These are phyloP conservation scores for Drosophila fulvimacula DNA, from an alignment of 2,888 invertebrate genomes.

Conservation along the genomic window DNA sequence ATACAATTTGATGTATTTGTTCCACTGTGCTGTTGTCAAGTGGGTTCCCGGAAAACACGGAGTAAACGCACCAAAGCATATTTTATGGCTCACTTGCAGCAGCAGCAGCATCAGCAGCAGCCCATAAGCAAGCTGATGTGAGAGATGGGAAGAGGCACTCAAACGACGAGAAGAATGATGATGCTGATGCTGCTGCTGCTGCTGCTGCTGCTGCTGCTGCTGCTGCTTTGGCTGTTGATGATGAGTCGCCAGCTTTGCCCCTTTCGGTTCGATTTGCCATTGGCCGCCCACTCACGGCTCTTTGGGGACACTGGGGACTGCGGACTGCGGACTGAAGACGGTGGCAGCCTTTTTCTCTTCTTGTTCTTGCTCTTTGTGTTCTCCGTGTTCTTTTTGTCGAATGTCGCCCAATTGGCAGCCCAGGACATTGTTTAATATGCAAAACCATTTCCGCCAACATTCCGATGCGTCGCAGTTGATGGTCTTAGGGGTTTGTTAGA, in stretches of 20 bases:
- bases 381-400: constrained; percentile 22
- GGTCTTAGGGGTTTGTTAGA: constrained; percentile 24
- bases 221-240: constrained; percentile 62
- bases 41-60: constrained; percentile 29
- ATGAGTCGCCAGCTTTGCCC: constrained; percentile 42
- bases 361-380: constrained; percentile 13
- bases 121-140: constrained; percentile 7
- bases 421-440: constrained; percentile 80
- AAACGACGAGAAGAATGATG: constrained; percentile 48
- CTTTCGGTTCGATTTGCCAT: constrained; percentile 49
- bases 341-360: constrained; percentile 22
- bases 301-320: constrained; percentile 26
- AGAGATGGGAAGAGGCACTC: not conserved
- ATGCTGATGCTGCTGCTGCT: constrained; percentile 24
- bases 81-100: constrained; percentile 77
- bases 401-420: constrained; percentile 77
- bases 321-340: constrained; percentile 20
- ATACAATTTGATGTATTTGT: constrained; percentile 11
- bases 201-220: constrained; percentile 12
- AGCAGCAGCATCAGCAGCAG: constrained; percentile 5
- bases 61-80: constrained; percentile 69
- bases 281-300: constrained; percentile 35
- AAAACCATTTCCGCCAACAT: constrained; percentile 78
- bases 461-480: constrained; percentile 49
- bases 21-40: constrained; percentile 40